These are phyloP conservation scores for Montipora efflorescens DNA, from an alignment of 64 coral and sea anemone genomes.

Conservation along the genomic window DNA sequence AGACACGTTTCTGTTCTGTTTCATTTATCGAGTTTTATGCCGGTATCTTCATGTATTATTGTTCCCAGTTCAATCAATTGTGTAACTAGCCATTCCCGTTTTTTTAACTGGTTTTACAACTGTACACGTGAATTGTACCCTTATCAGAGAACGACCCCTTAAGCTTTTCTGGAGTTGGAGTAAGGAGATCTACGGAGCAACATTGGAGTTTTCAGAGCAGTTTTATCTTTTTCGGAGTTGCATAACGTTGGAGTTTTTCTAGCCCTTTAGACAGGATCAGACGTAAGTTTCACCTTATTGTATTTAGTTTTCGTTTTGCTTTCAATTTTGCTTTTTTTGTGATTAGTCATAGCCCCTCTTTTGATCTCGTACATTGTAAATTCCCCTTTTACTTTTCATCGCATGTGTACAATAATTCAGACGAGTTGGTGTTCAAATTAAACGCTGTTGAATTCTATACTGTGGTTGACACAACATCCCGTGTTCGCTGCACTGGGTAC, in stretches of 20 bases:
- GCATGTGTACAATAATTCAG: slow-evolving; percentile 22
- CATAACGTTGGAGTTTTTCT: not conserved
- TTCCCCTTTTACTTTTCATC: slow-evolving; percentile 11
- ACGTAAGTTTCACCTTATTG: not conserved
- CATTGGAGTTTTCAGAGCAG: not conserved
- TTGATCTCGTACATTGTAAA: slow-evolving; percentile 5
- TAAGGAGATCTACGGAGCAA: not conserved
- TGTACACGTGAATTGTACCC: slow-evolving; percentile 10
- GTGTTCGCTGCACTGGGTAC: too few relatives aligned
- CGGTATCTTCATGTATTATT: not conserved
- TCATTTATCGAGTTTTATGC: not conserved
- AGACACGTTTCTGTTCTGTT: slow-evolving; percentile 18
- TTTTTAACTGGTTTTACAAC: slow-evolving; percentile 19
- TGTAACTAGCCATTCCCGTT: not conserved
- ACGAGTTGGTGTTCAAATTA: not conserved
- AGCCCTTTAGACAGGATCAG: slow-evolving; percentile 21
- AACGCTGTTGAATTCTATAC: too few relatives aligned
- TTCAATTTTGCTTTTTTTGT: not conserved
- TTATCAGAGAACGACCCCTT: not conserved
- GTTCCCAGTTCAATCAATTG: not conserved
- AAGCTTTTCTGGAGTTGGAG: not conserved
- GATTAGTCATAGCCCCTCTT: slow-evolving; percentile 12
- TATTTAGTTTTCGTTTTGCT: not conserved
- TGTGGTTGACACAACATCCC: too few relatives aligned
- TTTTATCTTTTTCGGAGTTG: slow-evolving; percentile 20